Base-by-base conservation (phyloP, 2,113 vertebrate species). In the Grammomys dolichurus region DNA sequence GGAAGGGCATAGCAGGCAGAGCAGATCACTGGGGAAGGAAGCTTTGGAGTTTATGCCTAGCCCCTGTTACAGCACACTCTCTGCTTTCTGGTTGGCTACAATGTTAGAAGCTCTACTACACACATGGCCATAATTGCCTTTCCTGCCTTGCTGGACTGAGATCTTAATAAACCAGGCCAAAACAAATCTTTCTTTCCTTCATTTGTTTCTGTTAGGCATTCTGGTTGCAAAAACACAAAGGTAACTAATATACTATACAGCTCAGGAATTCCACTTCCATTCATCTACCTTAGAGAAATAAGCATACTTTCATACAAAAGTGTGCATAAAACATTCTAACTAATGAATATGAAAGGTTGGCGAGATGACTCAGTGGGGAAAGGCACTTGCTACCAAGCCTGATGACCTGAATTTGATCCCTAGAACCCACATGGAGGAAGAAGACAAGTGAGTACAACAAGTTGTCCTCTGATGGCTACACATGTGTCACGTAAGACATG, bases 211-310 rank as follows among this genome's bases (percentile, higher is more conserved):
- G 46, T 54, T 82, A 14, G 33, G 22, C 46, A 70, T 70, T 54
- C 7, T 87, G 46, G 33, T n/a, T 33, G 48, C 65, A 54, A 20
- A 48, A 51, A 70, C 46, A 87, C 46, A 54, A 70, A n/a, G 20
- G 85, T n/a, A n/a, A 24, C 1, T 51, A 70, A 54, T 54, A 87
- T 11, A 87, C 46, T 70, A 28, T 9, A 85, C 43, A 48, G 67
- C 43, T 6, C 56, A 93, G 54, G 31, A 72, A 95, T 77, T 91
- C 14, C 36, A 89, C 31, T 84, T 67, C 31, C 33, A 72, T 4
- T 72, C 84, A 75, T 33, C 60, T 89, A 72, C 31, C 46, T 76
- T 87, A 95, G 16, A 92, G 26, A 95, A 86, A 60, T 90, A 36
- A 93, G 95, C 87, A 70, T 31, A 81, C 0, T 80, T 54, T 33